phyloP scores from a whole-genome alignment of 2,888 invertebrate genomes.

The Temnothorax ravouxi region DNA sequence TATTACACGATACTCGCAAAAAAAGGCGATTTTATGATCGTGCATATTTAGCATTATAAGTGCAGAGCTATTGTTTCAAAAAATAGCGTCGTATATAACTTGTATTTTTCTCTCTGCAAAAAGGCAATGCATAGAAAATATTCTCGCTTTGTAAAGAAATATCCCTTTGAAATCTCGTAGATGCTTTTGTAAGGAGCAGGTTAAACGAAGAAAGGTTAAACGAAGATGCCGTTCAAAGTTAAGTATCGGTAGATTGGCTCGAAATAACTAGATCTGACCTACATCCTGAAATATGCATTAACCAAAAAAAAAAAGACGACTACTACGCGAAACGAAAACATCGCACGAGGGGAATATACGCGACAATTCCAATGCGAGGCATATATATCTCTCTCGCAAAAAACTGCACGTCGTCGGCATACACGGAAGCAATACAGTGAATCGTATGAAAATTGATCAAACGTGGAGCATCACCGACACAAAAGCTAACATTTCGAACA shows the following conservation, averaged over 20 bases:
- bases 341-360: background rate
- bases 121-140: constrained; percentile 42
- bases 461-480: constrained; percentile 21
- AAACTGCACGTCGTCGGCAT: constrained; percentile 34
- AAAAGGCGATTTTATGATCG: background rate
- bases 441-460: constrained; percentile 50
- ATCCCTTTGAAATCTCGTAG: constrained; percentile 29
- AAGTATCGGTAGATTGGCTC: constrained; percentile 59
- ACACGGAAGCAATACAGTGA: constrained; percentile 30
- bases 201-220: constrained; percentile 59
- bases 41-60: background rate
- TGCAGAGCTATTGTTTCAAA: background rate
- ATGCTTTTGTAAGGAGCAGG: constrained; percentile 47
- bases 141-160: constrained; percentile 22
- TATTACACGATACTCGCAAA: background rate
- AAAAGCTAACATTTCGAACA: constrained; percentile 37
- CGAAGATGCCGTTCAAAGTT: constrained; percentile 50
- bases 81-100: constrained; percentile 14
- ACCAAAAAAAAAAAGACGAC: constrained; percentile 41
- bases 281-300: constrained; percentile 63
- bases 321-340: background rate
- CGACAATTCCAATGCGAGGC: constrained; percentile 29
- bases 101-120: background rate
- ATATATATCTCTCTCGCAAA: constrained; percentile 22
- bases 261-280: constrained; percentile 67